Base-by-base conservation (phyloP, 2,113 vertebrate species). In the Conger conger region DNA sequence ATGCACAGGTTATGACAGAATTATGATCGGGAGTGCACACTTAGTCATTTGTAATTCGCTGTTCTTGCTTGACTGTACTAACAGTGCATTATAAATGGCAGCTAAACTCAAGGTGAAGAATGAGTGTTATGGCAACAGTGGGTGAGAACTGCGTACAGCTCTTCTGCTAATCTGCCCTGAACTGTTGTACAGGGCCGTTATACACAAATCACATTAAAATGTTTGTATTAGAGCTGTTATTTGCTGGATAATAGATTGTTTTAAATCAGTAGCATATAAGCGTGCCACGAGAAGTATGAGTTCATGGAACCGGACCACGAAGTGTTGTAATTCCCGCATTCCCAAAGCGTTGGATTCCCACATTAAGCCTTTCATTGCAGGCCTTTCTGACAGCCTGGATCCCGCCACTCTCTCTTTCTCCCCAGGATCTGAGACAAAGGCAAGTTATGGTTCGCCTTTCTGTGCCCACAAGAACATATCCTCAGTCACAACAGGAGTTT, bases 361-460 rank as follows among this genome's bases (percentile, higher is more conserved):
- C 2, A 27, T 63, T 63, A 63, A 23, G 57, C 73, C n/a, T 15
- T 36, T 27, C 73, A 33, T 76, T 35, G 4, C 27, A 73, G 63
- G 63, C 23, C 45, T 76, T 35, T 33, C 13, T 1, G 8, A 76
- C 30, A 35, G 73, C 18, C 27, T 73, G 53, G 57, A 81, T 83
- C 37, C n/a, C 8, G 1, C 16, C 63, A 73, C 82, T 40, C 38
- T 76, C 73, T 42, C 82, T 27, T 38, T 82, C 82, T 83, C 40
- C 45, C n/a, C n/a, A 35, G 42, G 30, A 27, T 73, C 42, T 83
- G 9, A 77, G 73, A 1, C 27, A 13, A 5, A 37, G 73, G 33
- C 73, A 76, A 16, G 45, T 40, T 4, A 0, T 27, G 17, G n/a
- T 86, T 4, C 9, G 42, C 30, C 79, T 45, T 30, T 33, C 30